Conservation (phyloP, 2,888 invertebrate genomes). For the Brassicogethes aeneus region DNA sequence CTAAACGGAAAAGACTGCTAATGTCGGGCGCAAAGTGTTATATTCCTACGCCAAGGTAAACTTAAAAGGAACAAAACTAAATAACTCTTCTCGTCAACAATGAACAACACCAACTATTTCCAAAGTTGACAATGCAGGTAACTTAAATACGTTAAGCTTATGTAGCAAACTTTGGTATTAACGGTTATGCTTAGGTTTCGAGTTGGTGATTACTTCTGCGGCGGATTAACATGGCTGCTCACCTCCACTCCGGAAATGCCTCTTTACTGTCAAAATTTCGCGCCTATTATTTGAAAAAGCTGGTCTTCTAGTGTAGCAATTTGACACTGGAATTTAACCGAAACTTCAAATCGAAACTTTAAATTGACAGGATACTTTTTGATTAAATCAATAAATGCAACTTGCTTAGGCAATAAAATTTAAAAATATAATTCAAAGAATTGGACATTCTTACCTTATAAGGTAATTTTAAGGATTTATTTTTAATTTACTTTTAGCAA, state of each 20-base stretch:
- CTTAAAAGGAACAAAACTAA: neutral
- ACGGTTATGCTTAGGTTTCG: neutral
- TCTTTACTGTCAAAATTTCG: conserved; percentile 19
- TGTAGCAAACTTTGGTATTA: too few species aligned
- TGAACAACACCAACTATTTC: too few species aligned
- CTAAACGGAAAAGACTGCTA: conserved; percentile 58
- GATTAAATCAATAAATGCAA: too few species aligned
- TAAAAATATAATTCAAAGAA: too few species aligned
- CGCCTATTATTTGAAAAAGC: conserved; percentile 23
- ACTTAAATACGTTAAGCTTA: too few species aligned
- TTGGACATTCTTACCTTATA: too few species aligned
- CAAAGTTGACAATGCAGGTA: too few species aligned
- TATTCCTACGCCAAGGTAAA: conserved; percentile 39
- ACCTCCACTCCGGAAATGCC: conserved; percentile 18
- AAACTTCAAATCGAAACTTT: too few species aligned
- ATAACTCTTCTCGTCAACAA: too few species aligned
- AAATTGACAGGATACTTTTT: neutral
- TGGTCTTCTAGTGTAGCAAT: neutral
- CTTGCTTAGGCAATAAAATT: too few species aligned
- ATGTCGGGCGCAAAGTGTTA: conserved; percentile 34
- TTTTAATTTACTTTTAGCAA: too few species aligned
- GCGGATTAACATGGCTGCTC: conserved; percentile 21
- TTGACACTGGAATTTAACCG: neutral
- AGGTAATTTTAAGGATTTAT: too few species aligned
- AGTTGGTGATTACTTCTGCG: conserved; percentile 17